phyloP scores from a whole-genome alignment of 37 sponge, comb jelly and placozoan genomes.

The Tethya wilhelma region DNA sequence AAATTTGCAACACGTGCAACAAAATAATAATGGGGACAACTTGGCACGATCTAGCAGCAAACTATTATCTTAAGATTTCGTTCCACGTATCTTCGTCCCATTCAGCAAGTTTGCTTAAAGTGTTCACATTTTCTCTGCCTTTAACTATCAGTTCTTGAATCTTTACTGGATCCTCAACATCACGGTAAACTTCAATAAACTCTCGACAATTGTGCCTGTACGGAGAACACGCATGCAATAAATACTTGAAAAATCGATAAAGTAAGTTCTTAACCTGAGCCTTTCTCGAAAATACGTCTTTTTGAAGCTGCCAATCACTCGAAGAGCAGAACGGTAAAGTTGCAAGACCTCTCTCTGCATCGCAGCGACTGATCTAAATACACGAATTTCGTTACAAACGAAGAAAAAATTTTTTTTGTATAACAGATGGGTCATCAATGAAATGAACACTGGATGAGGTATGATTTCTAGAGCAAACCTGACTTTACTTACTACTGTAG shows the following conservation, averaged over 20 bases:
- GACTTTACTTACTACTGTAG: slow-evolving; percentile 23
- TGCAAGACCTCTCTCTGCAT: slow-evolving; percentile 26
- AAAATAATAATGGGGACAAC: background rate
- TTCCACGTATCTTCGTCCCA: slow-evolving; percentile 22
- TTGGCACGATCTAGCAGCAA: background rate
- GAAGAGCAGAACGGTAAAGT: slow-evolving; percentile 53
- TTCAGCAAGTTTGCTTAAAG: slow-evolving; percentile 25
- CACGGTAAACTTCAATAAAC: slow-evolving; percentile 48
- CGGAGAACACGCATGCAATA: background rate
- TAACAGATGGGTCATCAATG: background rate
- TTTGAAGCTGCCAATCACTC: slow-evolving; percentile 17
- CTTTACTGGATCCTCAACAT: slow-evolving; percentile 22
- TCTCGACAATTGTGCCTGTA: slow-evolving; percentile 68
- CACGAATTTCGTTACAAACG: background rate
- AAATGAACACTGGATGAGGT: background rate
- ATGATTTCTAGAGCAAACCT: slow-evolving; percentile 30
- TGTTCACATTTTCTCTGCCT: slow-evolving; percentile 34
- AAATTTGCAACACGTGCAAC: background rate
- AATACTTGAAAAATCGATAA: background rate
- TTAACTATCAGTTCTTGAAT: slow-evolving; percentile 31
- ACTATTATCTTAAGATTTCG: background rate
- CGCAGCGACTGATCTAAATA: slow-evolving; percentile 7
- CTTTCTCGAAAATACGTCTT: slow-evolving; percentile 20
- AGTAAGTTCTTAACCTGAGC: slow-evolving; percentile 31
- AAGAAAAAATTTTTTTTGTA: no score